phyloP scores from a whole-genome alignment of 2,113 vertebrate genomes.

The Limnothrissa miodon region DNA sequence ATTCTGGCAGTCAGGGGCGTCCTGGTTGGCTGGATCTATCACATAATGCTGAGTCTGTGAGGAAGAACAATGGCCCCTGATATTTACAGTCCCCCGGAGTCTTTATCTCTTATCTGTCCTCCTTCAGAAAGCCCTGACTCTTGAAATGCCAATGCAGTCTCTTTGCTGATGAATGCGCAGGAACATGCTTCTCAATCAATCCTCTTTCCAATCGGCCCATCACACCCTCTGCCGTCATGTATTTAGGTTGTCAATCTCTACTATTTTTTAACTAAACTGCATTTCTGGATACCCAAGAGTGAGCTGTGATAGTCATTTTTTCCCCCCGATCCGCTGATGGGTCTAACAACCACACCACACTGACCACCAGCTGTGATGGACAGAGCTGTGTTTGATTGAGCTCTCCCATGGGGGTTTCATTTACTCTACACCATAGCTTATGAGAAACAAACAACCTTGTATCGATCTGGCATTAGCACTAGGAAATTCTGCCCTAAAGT shows the following conservation, averaged over 20 bases:
- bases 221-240: neutral
- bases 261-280: neutral
- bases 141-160: neutral
- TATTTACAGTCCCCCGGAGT: neutral
- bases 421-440: neutral
- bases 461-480: neutral
- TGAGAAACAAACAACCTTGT: neutral
- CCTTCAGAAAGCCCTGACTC: neutral
- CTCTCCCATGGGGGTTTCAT: constrained; percentile 9
- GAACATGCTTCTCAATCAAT: neutral
- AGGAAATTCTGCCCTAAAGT: neutral
- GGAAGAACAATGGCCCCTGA: neutral
- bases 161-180: constrained; percentile 2
- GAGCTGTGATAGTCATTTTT: neutral
- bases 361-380: constrained; percentile 7
- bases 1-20: neutral
- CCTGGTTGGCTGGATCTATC: neutral
- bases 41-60: neutral
- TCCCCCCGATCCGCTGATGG: neutral
- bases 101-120: neutral
- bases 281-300: neutral
- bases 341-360: neutral
- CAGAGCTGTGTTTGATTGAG: neutral
- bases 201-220: neutral
- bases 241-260: neutral